phyloP scores from a whole-genome alignment of 2,797 vertebrate genomes.

The Australoheros facetus region DNA sequence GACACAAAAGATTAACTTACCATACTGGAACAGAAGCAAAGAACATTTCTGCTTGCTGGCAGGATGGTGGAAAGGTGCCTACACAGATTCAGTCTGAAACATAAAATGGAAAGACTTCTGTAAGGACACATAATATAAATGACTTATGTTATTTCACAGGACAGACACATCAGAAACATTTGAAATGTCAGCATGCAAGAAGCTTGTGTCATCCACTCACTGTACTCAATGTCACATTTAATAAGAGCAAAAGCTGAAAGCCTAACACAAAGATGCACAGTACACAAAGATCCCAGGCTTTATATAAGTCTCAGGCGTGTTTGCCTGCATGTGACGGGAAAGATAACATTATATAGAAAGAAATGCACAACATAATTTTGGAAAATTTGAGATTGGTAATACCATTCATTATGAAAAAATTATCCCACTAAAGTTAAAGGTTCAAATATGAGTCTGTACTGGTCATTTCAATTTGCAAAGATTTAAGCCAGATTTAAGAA shows the following conservation, averaged over 20 bases:
- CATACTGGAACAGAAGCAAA: slow-evolving; percentile 49
- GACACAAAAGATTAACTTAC: slow-evolving; percentile 68
- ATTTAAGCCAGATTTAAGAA: neutral
- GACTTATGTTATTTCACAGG: slow-evolving; percentile 29
- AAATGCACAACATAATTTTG: neutral
- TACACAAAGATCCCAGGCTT: neutral
- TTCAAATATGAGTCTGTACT: neutral
- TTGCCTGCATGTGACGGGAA: neutral
- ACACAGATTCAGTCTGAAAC: slow-evolving; percentile 63
- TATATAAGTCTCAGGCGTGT: neutral
- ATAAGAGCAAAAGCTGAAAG: slow-evolving; percentile 17
- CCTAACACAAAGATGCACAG: neutral
- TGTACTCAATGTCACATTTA: slow-evolving; percentile 11
- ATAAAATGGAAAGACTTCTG: slow-evolving; percentile 35
- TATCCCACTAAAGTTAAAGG: neutral
- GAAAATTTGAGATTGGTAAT: neutral
- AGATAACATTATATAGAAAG: rapidly evolving
- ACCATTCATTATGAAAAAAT: neutral
- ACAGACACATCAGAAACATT: slow-evolving; percentile 31
- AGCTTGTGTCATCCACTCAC: slow-evolving; percentile 30
- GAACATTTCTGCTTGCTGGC: slow-evolving; percentile 53
- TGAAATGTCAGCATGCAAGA: slow-evolving; percentile 24
- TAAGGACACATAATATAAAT: slow-evolving; percentile 26
- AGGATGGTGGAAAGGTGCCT: slow-evolving; percentile 36
- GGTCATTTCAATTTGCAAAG: neutral